Conservation (phyloP, 1,140 invertebrate genomes). For the Heliconius melpomene region DNA sequence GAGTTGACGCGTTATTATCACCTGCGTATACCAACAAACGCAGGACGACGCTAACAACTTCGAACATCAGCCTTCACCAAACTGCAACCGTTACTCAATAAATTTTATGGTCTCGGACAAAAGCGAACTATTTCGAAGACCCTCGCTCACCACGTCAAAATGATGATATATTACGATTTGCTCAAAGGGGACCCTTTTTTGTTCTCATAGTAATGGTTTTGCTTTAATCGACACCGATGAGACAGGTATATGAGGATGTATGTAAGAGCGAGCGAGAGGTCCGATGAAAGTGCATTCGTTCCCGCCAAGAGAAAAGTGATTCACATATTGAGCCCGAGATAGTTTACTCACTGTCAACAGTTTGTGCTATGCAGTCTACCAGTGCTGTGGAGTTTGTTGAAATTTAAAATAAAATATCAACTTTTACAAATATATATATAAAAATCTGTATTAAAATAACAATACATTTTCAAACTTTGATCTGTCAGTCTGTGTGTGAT, state of each 20-base stretch:
- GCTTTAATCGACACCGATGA: conserved; percentile 69
- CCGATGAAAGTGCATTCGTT: conserved; percentile 62
- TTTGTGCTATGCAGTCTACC: conserved; percentile 60
- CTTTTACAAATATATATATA: background rate
- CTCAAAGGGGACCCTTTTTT: conserved; percentile 80
- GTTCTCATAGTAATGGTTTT: conserved; percentile 78
- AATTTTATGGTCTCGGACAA: conserved; percentile 71
- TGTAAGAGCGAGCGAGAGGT: conserved; percentile 46
- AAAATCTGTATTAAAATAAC: background rate
- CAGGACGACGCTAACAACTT: background rate
- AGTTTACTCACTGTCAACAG: conserved; percentile 73
- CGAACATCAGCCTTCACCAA: conserved; percentile 28
- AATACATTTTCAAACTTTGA: background rate
- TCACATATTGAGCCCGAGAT: conserved; percentile 65
- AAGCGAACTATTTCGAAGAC: conserved; percentile 64
- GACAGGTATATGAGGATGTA: conserved; percentile 41
- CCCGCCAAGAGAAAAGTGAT: conserved; percentile 73
- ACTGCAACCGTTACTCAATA: conserved; percentile 68
- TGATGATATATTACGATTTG: conserved; percentile 80
- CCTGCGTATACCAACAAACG: background rate
- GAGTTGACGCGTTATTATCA: background rate
- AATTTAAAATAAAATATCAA: conserved; percentile 9
- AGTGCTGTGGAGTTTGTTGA: conserved; percentile 45
- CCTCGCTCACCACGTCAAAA: conserved; percentile 74
- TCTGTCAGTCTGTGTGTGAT: conserved; percentile 9